Evolutionary conservation across 2,797 vertebrate genomes (phyloP).

Genomic region (Rhabdomys pumilio): DNA sequence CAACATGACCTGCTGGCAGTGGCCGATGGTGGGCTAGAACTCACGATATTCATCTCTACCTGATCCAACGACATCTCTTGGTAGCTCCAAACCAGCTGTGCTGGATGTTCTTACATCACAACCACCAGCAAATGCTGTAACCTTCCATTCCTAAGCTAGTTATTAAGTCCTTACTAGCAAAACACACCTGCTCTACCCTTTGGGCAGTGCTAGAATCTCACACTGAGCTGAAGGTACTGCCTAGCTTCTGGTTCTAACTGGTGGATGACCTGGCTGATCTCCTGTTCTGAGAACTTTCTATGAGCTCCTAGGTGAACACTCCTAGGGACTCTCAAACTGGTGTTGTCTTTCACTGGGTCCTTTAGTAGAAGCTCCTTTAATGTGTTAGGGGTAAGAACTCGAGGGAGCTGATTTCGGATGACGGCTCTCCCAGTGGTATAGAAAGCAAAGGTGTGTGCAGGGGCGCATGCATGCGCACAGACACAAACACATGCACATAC

Average conservation of each 20-base stretch:
- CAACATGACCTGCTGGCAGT: not conserved
- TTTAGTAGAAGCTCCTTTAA: not conserved
- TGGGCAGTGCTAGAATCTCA: not conserved
- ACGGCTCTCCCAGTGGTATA: not conserved
- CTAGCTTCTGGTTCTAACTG: slow-evolving; percentile 3
- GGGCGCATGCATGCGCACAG: not conserved
- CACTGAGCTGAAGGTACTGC: not conserved
- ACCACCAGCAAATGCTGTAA: not conserved
- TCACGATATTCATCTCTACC: not conserved
- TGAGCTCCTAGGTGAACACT: not conserved
- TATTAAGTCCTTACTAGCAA: not conserved
- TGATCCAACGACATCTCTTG: not conserved
- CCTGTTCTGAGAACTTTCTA: not conserved
- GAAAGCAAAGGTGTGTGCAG: not conserved
- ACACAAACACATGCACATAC: not conserved
- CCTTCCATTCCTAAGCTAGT: not conserved
- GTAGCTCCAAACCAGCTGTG: not conserved
- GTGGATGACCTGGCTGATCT: not conserved
- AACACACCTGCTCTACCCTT: no score
- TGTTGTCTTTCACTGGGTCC: not conserved
- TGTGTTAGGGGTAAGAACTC: not conserved
- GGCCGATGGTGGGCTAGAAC: not conserved
- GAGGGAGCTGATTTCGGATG: not conserved
- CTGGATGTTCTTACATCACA: not conserved
- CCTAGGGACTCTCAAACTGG: not conserved